phyloP scores from a whole-genome alignment of 2,113 vertebrate genomes.

The Upupa epops region DNA sequence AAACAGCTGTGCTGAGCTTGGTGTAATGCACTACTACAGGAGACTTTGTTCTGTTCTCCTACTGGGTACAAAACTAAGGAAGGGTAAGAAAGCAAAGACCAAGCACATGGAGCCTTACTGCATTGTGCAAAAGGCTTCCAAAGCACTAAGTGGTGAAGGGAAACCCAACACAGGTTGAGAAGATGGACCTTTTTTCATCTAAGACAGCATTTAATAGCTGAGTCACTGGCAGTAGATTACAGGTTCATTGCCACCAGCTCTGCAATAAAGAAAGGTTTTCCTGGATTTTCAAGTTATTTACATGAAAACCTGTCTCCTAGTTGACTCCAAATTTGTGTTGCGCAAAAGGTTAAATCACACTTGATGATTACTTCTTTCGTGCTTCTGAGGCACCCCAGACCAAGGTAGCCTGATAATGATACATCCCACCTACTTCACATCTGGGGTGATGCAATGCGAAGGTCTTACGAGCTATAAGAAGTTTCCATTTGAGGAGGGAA shows the following conservation, averaged over 20 bases:
- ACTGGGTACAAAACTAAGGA: not conserved
- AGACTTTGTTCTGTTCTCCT: not conserved
- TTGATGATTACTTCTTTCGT: not conserved
- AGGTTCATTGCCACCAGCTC: not conserved
- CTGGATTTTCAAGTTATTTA: not conserved
- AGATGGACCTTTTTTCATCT: rapidly evolving
- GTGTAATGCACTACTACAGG: not conserved
- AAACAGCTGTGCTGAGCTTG: not conserved
- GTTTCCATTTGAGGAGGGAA: not conserved
- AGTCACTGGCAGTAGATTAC: not conserved
- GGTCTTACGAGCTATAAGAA: not conserved
- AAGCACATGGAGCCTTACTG: not conserved
- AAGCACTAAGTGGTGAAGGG: rapidly evolving
- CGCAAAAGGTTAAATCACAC: not conserved
- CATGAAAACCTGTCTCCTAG: not conserved
- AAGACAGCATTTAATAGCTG: not conserved
- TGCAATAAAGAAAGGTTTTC: not conserved
- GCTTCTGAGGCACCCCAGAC: not conserved
- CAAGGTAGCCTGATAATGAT: not conserved
- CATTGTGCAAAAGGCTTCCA: not conserved
- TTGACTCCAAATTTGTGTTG: not conserved
- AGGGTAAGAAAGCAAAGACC: not conserved
- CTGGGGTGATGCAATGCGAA: not conserved
- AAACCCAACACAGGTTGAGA: not conserved
- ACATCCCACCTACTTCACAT: not conserved